Base-by-base conservation (phyloP, 37 sponge, comb jelly and placozoan genomes). In the Cladorhizidae sp. region DNA sequence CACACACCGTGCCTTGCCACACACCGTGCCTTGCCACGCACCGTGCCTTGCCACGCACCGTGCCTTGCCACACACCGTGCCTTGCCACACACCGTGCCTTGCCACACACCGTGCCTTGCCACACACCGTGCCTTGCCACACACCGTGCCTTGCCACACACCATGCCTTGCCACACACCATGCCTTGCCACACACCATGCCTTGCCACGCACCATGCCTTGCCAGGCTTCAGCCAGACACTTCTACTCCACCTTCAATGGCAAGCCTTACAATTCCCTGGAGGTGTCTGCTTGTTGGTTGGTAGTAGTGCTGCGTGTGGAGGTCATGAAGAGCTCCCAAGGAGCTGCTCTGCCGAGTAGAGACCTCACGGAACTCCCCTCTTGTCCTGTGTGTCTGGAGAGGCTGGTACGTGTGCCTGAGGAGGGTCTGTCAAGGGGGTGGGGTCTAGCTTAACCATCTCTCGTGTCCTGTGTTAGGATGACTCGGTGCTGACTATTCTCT, bases 361-460 rank as follows among this genome's bases (percentile, higher is more conserved):
- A 92, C 29, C 68, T 89, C 41, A 87, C 85, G 9, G 99, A 98
- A 67, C 83, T 98, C 29, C 99, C 99, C 6, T 85, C 78, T 14
- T 98, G 99, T 76, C 94, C 99, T 63, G 99, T 98, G 18, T 98
- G 99, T 67, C 72, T 98, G 42, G 99, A 98, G 64, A 85, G 70
- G 45, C 65, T 96, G 64, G 96, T 92, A 59, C 61, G 81, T 43
- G 7, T 39, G 35, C 20, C 54, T 9, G 25, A 73, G 35, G 5
- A 6, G 17, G 55, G 52, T 5, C 5, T 3, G 6, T 5, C 3
- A 6, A 23, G 62, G 12, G 25, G 12, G 29, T 17, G 29, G 6
- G 25, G 6, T 5, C 3, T 5, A 29, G 62, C n/a, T n/a, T n/a
- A n/a, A n/a, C n/a, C n/a, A n/a, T n/a, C n/a, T n/a, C n/a, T n/a